These are phyloP conservation scores for Abramis brama DNA, from an alignment of 2,113 vertebrate species.

Conservation along the genomic window DNA sequence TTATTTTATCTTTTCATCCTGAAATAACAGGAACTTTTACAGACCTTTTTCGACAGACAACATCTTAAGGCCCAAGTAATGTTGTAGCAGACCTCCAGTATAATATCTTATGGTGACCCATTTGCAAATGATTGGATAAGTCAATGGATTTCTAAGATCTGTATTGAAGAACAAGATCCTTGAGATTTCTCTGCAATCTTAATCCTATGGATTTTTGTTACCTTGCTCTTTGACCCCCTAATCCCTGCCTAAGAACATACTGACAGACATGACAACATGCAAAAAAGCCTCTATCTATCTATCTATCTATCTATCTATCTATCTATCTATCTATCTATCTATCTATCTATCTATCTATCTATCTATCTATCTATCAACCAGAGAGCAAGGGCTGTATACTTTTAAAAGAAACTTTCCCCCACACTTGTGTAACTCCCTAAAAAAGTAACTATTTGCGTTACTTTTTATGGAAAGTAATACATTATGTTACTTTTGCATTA, in stretches of 20 bases:
- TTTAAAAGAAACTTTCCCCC: too few relatives aligned
- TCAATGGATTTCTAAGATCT: not conserved
- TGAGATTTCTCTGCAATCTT: not conserved
- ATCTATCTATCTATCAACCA: too few relatives aligned
- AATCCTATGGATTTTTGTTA: constrained; percentile 63
- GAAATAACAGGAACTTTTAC: too few relatives aligned
- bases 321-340: not conserved
- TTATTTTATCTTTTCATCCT: too few relatives aligned
- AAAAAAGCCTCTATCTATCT: not conserved
- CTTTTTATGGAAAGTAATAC: too few relatives aligned
- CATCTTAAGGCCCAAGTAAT: too few relatives aligned
- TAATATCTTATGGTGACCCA: not conserved
- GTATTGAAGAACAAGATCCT: not conserved
- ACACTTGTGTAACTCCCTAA: too few relatives aligned
- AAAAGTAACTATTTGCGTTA: too few relatives aligned
- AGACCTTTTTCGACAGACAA: too few relatives aligned
- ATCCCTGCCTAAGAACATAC: constrained; percentile 61
- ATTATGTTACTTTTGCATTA: too few relatives aligned
- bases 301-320: not conserved
- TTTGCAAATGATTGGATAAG: not conserved
- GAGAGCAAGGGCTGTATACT: too few relatives aligned
- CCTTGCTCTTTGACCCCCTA: constrained; percentile 64
- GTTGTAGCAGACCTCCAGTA: too few relatives aligned
- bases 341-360: not conserved
- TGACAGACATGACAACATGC: constrained; percentile 46